Evolutionary conservation across 2,888 invertebrate species (phyloP).

Genomic region (Chrysodeixis includens): DNA sequence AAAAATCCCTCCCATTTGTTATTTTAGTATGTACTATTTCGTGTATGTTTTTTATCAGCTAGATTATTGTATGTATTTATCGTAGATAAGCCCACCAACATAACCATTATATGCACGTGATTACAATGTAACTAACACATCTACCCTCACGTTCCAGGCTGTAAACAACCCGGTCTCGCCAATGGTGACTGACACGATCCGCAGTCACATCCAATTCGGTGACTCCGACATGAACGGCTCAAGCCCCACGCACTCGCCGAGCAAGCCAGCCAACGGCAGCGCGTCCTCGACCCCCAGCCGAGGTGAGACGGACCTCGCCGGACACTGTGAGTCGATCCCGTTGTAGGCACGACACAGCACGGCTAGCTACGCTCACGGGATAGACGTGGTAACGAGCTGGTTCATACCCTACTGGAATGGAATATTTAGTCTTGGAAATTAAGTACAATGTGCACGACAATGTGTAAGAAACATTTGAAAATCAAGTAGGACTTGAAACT

Average conservation of each 20-base stretch:
- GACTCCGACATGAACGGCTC: constrained; percentile 79
- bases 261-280: constrained; percentile 78
- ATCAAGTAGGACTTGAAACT: too few species aligned
- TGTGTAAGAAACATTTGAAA: too few species aligned
- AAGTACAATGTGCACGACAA: too few species aligned
- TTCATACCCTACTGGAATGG: constrained; percentile 37
- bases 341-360: constrained; percentile 82
- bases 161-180: constrained; percentile 85
- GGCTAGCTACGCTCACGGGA: constrained; percentile 62
- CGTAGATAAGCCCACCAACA: neutral
- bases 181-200: constrained; percentile 90
- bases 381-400: constrained; percentile 35
- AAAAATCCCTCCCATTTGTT: too few species aligned
- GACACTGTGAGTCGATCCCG: constrained; percentile 84
- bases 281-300: constrained; percentile 83
- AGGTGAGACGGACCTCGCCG: constrained; percentile 85
- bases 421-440: constrained; percentile 10
- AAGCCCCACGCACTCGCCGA: constrained; percentile 76
- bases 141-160: constrained; percentile 69
- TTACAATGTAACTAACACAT: neutral
- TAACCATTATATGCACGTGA: neutral
- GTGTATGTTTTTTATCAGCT: too few species aligned
- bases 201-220: constrained; percentile 90
- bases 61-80: too few species aligned
- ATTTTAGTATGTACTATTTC: too few species aligned